Conservation (phyloP, 2,113 vertebrate species). For the Fregata magnificens region DNA sequence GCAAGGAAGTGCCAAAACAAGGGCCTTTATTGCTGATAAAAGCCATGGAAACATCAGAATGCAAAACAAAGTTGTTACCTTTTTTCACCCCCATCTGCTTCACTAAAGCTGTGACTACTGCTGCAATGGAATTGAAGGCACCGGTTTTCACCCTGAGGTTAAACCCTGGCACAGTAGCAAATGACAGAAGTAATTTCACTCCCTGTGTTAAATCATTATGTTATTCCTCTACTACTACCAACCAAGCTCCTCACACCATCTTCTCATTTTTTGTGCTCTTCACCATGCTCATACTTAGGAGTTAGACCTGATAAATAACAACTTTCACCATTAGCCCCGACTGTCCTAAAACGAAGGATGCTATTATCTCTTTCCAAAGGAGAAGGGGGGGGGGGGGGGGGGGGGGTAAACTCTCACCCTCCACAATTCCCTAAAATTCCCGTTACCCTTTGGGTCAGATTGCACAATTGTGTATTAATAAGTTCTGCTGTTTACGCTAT, state of each 20-base stretch:
- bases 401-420: neutral
- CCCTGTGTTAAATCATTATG: neutral
- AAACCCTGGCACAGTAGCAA: neutral
- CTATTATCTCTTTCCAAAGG: neutral
- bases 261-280: neutral
- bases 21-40: slow-evolving; percentile 45
- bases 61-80: slow-evolving; percentile 49
- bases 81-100: slow-evolving; percentile 32
- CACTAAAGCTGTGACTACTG: neutral
- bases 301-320: neutral
- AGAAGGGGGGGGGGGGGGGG: neutral
- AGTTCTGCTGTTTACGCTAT: neutral
- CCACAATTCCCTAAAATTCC: neutral
- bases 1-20: slow-evolving; percentile 47
- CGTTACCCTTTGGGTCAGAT: neutral
- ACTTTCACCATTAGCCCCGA: neutral
- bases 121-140: neutral
- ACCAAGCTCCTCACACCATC: neutral
- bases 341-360: neutral
- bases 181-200: neutral
- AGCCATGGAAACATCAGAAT: slow-evolving; percentile 42
- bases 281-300: neutral
- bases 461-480: neutral
- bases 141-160: neutral
- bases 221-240: neutral